Percentiles rank a stretch among this genome's conserved stretches.
These are phyloP conservation scores for Melolontha melolontha DNA, from an alignment of 2,888 invertebrate species.

Conservation along the genomic window DNA sequence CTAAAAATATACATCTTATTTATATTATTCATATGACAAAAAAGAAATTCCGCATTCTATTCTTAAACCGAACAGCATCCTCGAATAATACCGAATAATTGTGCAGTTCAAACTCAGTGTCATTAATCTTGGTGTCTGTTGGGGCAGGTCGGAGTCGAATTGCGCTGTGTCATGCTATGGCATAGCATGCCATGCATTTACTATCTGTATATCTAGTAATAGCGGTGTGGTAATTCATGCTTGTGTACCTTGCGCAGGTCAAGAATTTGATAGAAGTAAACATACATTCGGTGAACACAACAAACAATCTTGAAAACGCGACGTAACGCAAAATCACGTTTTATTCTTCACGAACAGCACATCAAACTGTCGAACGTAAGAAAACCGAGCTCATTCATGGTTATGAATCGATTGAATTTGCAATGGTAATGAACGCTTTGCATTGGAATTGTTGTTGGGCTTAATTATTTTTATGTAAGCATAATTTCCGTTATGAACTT, in stretches of 20 bases:
- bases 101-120: slow-evolving; percentile 55
- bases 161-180: slow-evolving; percentile 61
- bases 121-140: slow-evolving; percentile 62
- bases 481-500: no score
- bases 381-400: slow-evolving; percentile 14
- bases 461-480: neutral
- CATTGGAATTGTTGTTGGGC: neutral
- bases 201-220: slow-evolving; percentile 54
- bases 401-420: slow-evolving; percentile 16
- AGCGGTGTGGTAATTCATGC: slow-evolving; percentile 52
- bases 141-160: slow-evolving; percentile 60
- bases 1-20: neutral
- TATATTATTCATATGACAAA: neutral
- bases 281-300: slow-evolving; percentile 11
- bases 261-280: slow-evolving; percentile 44
- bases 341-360: slow-evolving; percentile 25
- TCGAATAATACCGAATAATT: slow-evolving; percentile 43
- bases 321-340: slow-evolving; percentile 14
- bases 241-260: slow-evolving; percentile 52
- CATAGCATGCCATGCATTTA: slow-evolving; percentile 49
- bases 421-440: slow-evolving; percentile 12
- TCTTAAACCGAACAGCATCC: slow-evolving; percentile 16
- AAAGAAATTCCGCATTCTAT: slow-evolving; percentile 1
- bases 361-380: slow-evolving; percentile 3
- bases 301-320: slow-evolving; percentile 29